Conservation (phyloP, 2,113 vertebrate genomes). For the Heliornis fulica region DNA sequence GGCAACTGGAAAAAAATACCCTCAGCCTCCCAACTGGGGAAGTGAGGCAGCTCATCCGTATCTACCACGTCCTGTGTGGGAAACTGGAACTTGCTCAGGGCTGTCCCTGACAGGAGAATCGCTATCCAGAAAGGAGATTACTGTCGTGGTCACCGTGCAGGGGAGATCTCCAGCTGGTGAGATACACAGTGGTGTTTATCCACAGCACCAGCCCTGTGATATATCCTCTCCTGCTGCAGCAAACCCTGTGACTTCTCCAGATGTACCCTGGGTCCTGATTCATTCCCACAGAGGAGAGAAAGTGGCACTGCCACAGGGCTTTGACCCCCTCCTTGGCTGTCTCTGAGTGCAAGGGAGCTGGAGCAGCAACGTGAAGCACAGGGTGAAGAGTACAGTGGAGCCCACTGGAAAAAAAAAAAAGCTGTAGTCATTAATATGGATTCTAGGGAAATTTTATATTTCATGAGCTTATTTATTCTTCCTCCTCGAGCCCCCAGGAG, state of each 20-base stretch:
- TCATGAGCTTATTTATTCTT: conserved; percentile 16
- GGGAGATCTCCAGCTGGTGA: background rate
- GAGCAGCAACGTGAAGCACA: fast-evolving
- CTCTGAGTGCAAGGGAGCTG: background rate
- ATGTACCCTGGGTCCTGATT: background rate
- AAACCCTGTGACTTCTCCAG: background rate
- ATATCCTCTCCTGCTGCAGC: background rate
- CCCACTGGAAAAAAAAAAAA: background rate
- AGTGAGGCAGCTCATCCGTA: background rate
- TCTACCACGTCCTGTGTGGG: background rate
- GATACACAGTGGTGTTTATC: fast-evolving
- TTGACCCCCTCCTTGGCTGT: background rate
- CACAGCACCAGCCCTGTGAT: background rate
- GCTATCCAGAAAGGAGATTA: fast-evolving
- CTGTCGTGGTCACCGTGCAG: background rate
- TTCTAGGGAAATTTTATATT: conserved; percentile 49
- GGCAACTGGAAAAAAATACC: fast-evolving
- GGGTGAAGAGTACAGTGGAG: background rate
- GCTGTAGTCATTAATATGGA: background rate
- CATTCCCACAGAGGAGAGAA: background rate
- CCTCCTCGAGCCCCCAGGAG: conserved; percentile 23
- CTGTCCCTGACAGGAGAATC: background rate
- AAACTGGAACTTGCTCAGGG: background rate
- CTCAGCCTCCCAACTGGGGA: background rate
- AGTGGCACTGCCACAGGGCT: background rate